phyloP scores from a whole-genome alignment of 2,888 invertebrate genomes.

The Torymus aiolomorphi region DNA sequence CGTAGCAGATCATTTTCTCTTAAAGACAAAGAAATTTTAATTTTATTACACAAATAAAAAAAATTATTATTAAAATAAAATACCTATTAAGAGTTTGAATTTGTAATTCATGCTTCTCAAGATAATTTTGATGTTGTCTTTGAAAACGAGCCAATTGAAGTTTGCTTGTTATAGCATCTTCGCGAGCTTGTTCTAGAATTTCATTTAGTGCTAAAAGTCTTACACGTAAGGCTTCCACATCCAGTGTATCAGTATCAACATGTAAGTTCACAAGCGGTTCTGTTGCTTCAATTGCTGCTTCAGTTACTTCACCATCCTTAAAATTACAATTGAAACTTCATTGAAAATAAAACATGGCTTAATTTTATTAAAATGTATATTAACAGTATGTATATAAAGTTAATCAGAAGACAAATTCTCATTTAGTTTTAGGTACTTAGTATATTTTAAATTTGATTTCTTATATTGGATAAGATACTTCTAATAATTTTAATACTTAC shows the following conservation, averaged over 20 bases:
- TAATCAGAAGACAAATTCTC: no score
- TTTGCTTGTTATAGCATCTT: conserved; percentile 71
- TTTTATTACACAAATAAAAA: background rate
- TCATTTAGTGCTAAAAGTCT: conserved; percentile 69
- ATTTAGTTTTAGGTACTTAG: no score
- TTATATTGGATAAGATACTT: no score
- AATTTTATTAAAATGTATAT: no score
- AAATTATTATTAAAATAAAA: background rate
- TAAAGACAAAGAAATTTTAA: background rate
- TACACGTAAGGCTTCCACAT: conserved; percentile 66
- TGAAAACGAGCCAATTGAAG: conserved; percentile 71
- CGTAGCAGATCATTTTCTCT: conserved; percentile 91
- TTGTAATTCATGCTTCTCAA: conserved; percentile 75
- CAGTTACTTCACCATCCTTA: conserved; percentile 70
- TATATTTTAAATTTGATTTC: no score
- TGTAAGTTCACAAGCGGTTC: conserved; percentile 67
- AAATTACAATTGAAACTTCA: conserved; percentile 23
- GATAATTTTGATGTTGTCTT: conserved; percentile 73
- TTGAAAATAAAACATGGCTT: background rate
- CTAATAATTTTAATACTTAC: conserved; percentile 63
- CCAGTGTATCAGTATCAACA: conserved; percentile 65
- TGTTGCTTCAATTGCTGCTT: conserved; percentile 70
- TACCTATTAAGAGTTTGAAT: conserved; percentile 82
- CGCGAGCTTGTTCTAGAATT: conserved; percentile 71
- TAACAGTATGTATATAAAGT: no score